A percentile compares a stretch with the other conserved stretches of the same genome.
phyloP scores from a whole-genome alignment of 1,140 invertebrate species.

The Battus philenor region DNA sequence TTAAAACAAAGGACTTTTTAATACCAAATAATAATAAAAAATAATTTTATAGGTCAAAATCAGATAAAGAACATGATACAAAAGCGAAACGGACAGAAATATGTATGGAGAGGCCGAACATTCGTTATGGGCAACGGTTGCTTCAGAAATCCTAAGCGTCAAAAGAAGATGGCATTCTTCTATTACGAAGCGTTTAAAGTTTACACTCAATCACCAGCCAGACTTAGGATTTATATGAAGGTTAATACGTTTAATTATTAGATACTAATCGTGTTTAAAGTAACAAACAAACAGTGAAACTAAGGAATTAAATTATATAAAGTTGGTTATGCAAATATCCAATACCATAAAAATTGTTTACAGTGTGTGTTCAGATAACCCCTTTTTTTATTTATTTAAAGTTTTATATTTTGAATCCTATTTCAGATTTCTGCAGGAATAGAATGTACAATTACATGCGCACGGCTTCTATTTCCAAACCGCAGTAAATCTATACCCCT shows the following conservation, averaged over 20 bases:
- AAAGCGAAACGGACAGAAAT: conserved; percentile 34
- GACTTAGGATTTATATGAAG: conserved; percentile 39
- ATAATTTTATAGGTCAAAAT: no score
- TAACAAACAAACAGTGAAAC: no score
- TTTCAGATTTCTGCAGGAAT: conserved; percentile 58
- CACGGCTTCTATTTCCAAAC: conserved; percentile 45
- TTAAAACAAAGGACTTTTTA: no score
- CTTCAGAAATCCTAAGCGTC: conserved; percentile 34
- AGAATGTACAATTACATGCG: conserved; percentile 50
- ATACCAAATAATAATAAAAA: no score
- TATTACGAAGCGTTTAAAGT: conserved; percentile 54
- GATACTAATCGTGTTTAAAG: no score
- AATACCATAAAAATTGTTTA: background rate
- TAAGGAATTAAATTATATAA: no score
- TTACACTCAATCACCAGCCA: conserved; percentile 37
- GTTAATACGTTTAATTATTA: conserved; percentile 19
- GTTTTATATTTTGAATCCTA: no score
- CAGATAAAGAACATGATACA: no score
- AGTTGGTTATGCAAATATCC: background rate
- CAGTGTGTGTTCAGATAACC: no score
- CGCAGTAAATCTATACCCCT: conserved; percentile 30
- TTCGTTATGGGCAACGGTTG: conserved; percentile 44
- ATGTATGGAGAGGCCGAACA: conserved; percentile 42
- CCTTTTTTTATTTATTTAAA: no score
- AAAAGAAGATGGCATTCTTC: conserved; percentile 31